Conservation (phyloP, 2,797 vertebrate species). For the Saxicola maurus region DNA sequence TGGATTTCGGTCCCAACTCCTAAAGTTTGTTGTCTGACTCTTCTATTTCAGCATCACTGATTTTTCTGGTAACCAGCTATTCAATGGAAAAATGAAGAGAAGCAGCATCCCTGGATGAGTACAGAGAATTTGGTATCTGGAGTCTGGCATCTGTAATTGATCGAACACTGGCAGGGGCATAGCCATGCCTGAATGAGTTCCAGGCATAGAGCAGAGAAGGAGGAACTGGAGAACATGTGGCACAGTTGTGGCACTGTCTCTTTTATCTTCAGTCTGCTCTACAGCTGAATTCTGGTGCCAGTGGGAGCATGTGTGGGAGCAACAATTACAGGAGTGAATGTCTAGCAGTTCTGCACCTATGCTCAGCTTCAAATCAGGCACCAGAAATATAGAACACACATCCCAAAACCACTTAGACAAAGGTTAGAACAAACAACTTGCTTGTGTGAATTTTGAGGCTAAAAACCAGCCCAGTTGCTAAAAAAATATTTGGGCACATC, state of each 20-base stretch:
- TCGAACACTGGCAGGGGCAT: not conserved
- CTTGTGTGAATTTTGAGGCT: not conserved
- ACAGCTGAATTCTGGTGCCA: not conserved
- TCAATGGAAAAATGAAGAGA: not conserved
- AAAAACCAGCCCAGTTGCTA: not conserved
- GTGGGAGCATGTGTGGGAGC: not conserved
- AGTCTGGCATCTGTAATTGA: not conserved
- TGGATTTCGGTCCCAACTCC: not conserved
- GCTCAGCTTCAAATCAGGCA: not conserved
- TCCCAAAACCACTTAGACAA: not conserved
- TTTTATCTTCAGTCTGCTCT: not conserved
- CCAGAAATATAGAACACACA: accelerated
- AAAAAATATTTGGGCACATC: not conserved
- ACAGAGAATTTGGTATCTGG: not conserved
- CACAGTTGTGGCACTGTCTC: not conserved
- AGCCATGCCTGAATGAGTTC: not conserved
- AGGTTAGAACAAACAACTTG: not conserved
- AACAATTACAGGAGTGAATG: not conserved
- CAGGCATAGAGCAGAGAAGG: not conserved
- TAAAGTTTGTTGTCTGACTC: not conserved
- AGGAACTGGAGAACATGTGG: not conserved
- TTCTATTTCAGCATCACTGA: not conserved
- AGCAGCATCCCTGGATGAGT: not conserved
- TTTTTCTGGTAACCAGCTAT: not conserved
- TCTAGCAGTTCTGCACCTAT: not conserved